phyloP scores from a whole-genome alignment of 2,797 vertebrate genomes.

The Peromyscus eremicus region DNA sequence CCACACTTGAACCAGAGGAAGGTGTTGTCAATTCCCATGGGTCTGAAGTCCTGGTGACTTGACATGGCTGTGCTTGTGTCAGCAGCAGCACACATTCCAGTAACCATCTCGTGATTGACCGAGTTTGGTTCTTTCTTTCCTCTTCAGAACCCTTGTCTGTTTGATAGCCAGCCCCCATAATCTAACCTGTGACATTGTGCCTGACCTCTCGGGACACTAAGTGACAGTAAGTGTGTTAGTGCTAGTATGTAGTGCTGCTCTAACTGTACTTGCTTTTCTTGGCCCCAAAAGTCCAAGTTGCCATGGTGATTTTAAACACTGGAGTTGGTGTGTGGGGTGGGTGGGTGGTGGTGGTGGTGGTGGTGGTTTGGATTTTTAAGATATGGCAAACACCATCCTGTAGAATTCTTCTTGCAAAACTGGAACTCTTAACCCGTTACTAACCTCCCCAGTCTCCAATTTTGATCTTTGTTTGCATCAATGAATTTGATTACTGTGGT shows the following conservation, averaged over 20 bases:
- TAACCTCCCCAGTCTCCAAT: neutral
- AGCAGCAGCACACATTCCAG: neutral
- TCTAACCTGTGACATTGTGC: neutral
- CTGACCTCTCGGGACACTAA: neutral
- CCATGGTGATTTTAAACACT: conserved; percentile 7
- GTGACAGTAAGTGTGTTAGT: neutral
- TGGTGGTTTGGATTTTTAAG: neutral
- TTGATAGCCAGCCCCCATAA: neutral
- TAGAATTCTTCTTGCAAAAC: conserved; percentile 37
- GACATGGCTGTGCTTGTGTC: neutral
- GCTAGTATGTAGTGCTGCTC: neutral
- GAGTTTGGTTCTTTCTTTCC: neutral
- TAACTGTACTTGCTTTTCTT: neutral
- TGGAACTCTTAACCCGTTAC: neutral
- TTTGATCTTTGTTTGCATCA: neutral
- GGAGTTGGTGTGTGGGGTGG: neutral
- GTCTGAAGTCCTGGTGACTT: neutral
- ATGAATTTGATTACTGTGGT: neutral
- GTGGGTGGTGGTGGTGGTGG: no score
- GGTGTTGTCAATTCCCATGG: neutral
- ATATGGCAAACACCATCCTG: neutral
- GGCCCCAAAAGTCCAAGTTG: neutral
- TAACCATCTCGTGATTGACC: neutral
- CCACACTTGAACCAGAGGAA: neutral
- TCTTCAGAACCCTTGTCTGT: neutral